Percentiles rank a stretch among this genome's conserved stretches.
phyloP scores from a whole-genome alignment of 1,140 invertebrate species.

The Drosophila sulfurigaster region DNA sequence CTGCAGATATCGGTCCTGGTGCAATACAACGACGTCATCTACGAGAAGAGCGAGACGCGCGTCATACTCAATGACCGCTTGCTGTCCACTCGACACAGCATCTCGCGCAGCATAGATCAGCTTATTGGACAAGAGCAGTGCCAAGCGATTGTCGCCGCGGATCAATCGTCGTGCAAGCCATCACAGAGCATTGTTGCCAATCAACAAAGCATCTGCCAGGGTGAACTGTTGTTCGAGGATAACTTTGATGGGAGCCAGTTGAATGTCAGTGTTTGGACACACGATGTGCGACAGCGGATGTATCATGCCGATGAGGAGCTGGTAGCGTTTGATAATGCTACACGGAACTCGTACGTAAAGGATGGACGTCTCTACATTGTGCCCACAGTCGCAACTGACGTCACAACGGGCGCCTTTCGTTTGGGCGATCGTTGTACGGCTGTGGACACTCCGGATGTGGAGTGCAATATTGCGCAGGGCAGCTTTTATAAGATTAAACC shows the following conservation, averaged over 20 bases:
- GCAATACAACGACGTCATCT: slow-evolving; percentile 64
- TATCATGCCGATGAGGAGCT: slow-evolving; percentile 71
- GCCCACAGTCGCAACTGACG: slow-evolving; percentile 57
- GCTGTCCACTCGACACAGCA: slow-evolving; percentile 42
- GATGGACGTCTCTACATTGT: slow-evolving; percentile 67
- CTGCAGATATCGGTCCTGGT: slow-evolving; percentile 60
- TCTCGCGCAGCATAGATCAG: slow-evolving; percentile 28
- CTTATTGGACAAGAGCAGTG: slow-evolving; percentile 36
- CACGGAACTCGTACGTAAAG: slow-evolving; percentile 55
- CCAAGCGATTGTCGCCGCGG: slow-evolving; percentile 17
- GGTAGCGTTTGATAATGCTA: slow-evolving; percentile 62
- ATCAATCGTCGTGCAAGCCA: slow-evolving; percentile 32
- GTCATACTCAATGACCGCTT: slow-evolving; percentile 62
- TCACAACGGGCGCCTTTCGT: slow-evolving; percentile 44
- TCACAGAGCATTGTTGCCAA: slow-evolving; percentile 41
- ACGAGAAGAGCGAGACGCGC: slow-evolving; percentile 62
- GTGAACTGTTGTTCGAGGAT: slow-evolving; percentile 72
- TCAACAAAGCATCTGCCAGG: slow-evolving; percentile 46
- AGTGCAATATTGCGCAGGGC: slow-evolving; percentile 56
- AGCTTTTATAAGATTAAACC: slow-evolving; percentile 67
- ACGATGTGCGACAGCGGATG: slow-evolving; percentile 72
- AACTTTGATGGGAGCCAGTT: slow-evolving; percentile 54
- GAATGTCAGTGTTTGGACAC: slow-evolving; percentile 60
- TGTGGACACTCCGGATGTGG: slow-evolving; percentile 54
- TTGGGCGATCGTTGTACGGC: slow-evolving; percentile 71